Percentiles rank a stretch among this genome's conserved stretches.
Evolutionary conservation across 2,113 vertebrate genomes (phyloP).

Genomic region (Mirza zaza): DNA sequence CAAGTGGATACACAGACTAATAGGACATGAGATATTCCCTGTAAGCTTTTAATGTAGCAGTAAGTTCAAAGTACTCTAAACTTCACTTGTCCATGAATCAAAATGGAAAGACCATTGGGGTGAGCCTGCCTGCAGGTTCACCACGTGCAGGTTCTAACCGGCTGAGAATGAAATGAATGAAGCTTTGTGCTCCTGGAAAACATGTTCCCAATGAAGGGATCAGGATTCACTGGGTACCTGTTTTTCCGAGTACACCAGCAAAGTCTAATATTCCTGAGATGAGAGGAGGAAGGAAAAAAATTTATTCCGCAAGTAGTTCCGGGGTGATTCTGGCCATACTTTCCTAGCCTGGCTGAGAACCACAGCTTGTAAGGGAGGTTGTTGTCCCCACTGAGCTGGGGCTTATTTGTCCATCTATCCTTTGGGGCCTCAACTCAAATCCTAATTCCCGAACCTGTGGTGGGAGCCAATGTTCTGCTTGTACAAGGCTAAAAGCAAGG

Average conservation of each 20-base stretch:
- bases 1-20: background rate
- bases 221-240: background rate
- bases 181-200: background rate
- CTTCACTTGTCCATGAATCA: background rate
- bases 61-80: background rate
- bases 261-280: background rate
- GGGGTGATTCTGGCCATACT: background rate
- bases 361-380: background rate
- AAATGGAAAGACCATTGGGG: background rate
- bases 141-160: background rate
- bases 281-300: background rate
- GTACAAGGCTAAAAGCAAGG: background rate
- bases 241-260: background rate
- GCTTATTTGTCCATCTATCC: background rate
- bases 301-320: background rate
- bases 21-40: background rate
- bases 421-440: background rate
- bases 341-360: constrained; percentile 16
- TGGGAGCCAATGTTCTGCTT: background rate
- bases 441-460: background rate
- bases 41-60: background rate
- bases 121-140: background rate
- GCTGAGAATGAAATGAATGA: background rate
- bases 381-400: too few species aligned
- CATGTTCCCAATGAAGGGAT: background rate